A percentile compares a stretch with the other conserved stretches of the same genome.
Evolutionary conservation across 2,797 vertebrate genomes (phyloP).

Genomic region (Dipus sagitta): DNA sequence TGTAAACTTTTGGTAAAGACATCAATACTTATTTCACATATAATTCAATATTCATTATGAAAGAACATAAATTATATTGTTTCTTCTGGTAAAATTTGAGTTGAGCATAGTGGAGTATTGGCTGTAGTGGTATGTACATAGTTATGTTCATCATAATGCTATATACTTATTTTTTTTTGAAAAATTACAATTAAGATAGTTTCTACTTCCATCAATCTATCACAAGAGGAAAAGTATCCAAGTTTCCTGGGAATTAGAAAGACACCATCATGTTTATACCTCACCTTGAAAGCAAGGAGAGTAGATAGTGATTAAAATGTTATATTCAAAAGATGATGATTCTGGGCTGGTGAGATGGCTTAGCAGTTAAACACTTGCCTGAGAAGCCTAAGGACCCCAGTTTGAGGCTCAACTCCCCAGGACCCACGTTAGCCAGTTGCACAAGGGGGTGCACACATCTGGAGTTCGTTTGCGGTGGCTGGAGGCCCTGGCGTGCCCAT

Average conservation of each 20-base stretch:
- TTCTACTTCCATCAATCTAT: background rate
- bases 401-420: too few species aligned
- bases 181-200: background rate
- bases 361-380: too few species aligned
- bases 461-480: too few species aligned
- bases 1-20: conserved; percentile 31
- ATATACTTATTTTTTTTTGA: background rate
- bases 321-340: conserved; percentile 2
- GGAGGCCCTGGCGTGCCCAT: too few species aligned
- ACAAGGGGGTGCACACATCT: too few species aligned
- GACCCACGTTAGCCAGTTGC: too few species aligned
- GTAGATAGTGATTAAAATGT: conserved; percentile 38
- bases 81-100: conserved; percentile 3
- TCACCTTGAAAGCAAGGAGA: background rate
- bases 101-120: background rate
- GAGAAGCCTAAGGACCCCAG: too few species aligned
- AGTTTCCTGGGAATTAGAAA: background rate
- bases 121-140: background rate
- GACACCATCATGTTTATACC: background rate
- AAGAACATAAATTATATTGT: background rate
- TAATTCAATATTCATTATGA: background rate
- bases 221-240: background rate
- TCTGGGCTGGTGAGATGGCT: background rate
- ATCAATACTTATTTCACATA: background rate
- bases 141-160: background rate